Conservation (phyloP, 2,113 vertebrate species). For the Melanerpes formicivorus region DNA sequence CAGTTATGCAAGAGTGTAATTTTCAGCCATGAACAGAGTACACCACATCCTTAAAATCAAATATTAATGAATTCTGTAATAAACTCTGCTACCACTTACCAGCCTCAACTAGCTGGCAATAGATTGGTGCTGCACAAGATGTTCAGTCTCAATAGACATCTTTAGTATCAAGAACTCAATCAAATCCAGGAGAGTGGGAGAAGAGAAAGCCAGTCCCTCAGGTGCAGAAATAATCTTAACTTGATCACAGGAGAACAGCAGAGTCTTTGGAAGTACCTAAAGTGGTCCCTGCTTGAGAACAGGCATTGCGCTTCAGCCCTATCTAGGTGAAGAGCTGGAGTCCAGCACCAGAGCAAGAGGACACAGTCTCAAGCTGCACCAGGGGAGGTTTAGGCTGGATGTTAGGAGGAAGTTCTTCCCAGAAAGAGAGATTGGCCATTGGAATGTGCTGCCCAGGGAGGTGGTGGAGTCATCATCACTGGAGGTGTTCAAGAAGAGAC, state of each 20-base stretch:
- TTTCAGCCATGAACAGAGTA: conserved; percentile 2
- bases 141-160: not conserved
- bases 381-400: too few relatives aligned
- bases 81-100: not conserved
- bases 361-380: too few relatives aligned
- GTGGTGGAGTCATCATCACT: too few relatives aligned
- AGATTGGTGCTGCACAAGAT: not conserved
- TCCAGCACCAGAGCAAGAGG: not conserved
- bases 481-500: too few relatives aligned
- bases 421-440: too few relatives aligned
- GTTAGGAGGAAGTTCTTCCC: too few relatives aligned
- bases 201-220: not conserved
- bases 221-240: not conserved
- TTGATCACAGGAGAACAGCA: not conserved
- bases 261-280: not conserved
- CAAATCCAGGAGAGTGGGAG: not conserved
- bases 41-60: conserved; percentile 36
- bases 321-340: not conserved
- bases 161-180: conserved; percentile 15
- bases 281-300: not conserved
- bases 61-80: conserved; percentile 25
- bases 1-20: conserved; percentile 23
- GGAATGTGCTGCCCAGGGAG: too few relatives aligned
- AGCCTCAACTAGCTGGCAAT: conserved; percentile 18
- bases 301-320: fast-evolving